Base-by-base conservation (phyloP, 2,113 vertebrate genomes). In the Hippotragus niger region DNA sequence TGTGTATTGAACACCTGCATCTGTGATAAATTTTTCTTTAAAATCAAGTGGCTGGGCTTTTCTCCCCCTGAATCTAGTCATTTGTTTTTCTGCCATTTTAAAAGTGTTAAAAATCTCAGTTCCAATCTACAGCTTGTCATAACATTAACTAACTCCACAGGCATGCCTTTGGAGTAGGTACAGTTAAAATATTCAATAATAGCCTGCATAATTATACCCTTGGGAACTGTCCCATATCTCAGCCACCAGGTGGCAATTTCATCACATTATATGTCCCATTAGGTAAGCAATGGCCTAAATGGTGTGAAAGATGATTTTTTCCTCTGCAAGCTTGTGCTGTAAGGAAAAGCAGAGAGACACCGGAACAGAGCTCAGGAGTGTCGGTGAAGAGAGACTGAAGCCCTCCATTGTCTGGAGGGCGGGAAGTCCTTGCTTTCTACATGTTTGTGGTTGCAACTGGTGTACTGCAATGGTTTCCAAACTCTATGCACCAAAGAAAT, bases 261-360 rank as follows among this genome's bases (percentile, higher is more conserved):
- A 99, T 98, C 93, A 98, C 98, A 99, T 99, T 99, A 99, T 98
- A 98, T 98, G 98, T 99, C 97, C 98, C 99, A 99, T 99, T 99
- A 99, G 98, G 98, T 98, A 99, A 96, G 98, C 98, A 99, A 99
- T 98, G 98, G 98, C 91, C 98, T 98, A 98, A 99, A 98, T 53
- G 83, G 96, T 98, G 90, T 98, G 93, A 97, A 98, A 98, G 96
- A 98, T 89, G 21, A 97, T 98, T 88, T 96, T 92, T 67, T 29
- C 7, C 52, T 71, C 62, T 58, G 74, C 10, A 95, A 90, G 45
- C 90, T 96, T 80, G 90, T 86, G 85, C 57, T 94, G 93, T 97
- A 64, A 64, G 94, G 67, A 96, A 95, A 91, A 91, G 88, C 83
- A 31, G 23, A 97, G 89, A 97, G n/a, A 97, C 64, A 98, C 64